Evolutionary conservation across 2,888 invertebrate species (phyloP).

Genomic region (Ommatoiulus sabulosus): DNA sequence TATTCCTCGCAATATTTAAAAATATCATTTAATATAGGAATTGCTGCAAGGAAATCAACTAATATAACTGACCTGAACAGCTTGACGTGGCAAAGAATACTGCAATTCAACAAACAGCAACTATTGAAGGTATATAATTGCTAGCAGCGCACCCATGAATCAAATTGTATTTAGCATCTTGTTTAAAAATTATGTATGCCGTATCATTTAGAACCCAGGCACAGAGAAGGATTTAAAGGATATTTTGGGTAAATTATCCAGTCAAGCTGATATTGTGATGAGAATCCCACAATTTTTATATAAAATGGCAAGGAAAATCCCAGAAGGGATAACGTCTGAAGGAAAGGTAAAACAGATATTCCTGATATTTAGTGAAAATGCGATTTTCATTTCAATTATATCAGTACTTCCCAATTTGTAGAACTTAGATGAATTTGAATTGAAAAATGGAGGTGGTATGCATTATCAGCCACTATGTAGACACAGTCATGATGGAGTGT

Average conservation of each 20-base stretch:
- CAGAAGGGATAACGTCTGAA: slow-evolving; percentile 44
- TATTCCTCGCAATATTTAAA: background rate
- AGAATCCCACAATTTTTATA: slow-evolving; percentile 31
- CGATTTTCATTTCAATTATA: background rate
- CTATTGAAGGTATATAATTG: background rate
- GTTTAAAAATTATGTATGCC: no score
- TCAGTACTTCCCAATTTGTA: background rate
- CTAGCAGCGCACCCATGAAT: background rate
- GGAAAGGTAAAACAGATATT: slow-evolving; percentile 9
- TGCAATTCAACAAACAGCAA: background rate
- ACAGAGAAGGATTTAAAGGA: slow-evolving; percentile 2
- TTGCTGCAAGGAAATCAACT: background rate
- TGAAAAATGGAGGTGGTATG: background rate
- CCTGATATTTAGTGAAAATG: background rate
- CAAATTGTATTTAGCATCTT: no score
- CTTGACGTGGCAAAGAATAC: background rate
- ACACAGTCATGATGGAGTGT: slow-evolving; percentile 31
- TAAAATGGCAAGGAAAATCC: slow-evolving; percentile 19
- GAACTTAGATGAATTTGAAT: background rate
- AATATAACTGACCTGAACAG: background rate
- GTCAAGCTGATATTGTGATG: background rate
- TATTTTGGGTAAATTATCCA: slow-evolving; percentile 21
- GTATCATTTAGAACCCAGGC: background rate
- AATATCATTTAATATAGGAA: background rate
- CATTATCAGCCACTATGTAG: slow-evolving; percentile 9